Evolutionary conservation across 2,797 vertebrate genomes (phyloP).

Genomic region (Periophthalmus magnuspinnatus): DNA sequence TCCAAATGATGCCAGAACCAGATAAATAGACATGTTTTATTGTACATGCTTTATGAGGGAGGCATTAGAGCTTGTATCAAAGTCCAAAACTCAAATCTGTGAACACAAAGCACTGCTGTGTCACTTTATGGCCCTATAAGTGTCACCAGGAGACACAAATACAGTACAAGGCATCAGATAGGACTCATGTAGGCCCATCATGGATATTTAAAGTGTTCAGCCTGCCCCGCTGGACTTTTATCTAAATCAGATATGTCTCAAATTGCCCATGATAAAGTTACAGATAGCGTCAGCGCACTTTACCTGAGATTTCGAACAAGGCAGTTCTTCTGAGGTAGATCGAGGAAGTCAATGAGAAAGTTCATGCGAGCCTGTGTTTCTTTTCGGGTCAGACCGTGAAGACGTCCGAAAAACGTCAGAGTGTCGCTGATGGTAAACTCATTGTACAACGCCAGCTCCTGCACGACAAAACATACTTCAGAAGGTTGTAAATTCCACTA

Average conservation of each 20-base stretch:
- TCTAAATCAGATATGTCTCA: not conserved
- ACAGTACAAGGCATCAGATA: not conserved
- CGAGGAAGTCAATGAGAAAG: slow-evolving; percentile 80
- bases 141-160: not conserved
- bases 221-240: not conserved
- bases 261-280: not conserved
- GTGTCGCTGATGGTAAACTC: slow-evolving; percentile 83
- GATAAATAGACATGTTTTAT: slow-evolving; percentile 6
- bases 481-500: not conserved
- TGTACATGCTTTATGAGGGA: slow-evolving; percentile 11
- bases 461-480: not conserved
- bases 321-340: slow-evolving; percentile 77
- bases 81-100: slow-evolving; percentile 13
- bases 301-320: slow-evolving; percentile 83
- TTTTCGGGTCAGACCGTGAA: slow-evolving; percentile 76
- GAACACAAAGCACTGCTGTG: slow-evolving; percentile 6
- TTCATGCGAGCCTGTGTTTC: slow-evolving; percentile 73
- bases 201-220: not conserved
- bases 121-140: not conserved
- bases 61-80: slow-evolving; percentile 17
- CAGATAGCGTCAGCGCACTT: not conserved
- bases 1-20: not conserved
- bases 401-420: slow-evolving; percentile 76
- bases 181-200: not conserved
- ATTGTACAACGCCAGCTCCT: slow-evolving; percentile 82